A percentile compares a stretch with the other conserved stretches of the same genome.
Conservation (phyloP, 2,113 vertebrate genomes). For the Melanostigma gelatinosum region DNA sequence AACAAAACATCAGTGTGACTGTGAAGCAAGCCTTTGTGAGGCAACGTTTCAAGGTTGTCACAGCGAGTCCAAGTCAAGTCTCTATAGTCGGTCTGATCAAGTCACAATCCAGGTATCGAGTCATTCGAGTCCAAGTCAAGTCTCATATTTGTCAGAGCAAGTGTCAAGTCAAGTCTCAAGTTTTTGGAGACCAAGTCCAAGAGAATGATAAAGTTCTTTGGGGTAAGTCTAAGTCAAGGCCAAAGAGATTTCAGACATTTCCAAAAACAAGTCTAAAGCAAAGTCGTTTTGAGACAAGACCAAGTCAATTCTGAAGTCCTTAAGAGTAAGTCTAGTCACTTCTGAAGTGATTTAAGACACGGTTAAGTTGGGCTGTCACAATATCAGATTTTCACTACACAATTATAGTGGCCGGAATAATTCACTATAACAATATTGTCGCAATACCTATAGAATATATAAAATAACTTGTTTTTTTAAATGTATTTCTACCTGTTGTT, state of each 20-base stretch:
- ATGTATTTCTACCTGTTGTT: neutral
- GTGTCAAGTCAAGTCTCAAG: neutral
- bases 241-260: neutral
- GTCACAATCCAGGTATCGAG: neutral
- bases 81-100: neutral
- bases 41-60: neutral
- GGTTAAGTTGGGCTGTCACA: too few species aligned
- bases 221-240: neutral
- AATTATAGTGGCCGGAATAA: too few species aligned
- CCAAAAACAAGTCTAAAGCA: neutral
- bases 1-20: conserved; percentile 9
- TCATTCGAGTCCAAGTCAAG: neutral
- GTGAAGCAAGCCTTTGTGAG: conserved; percentile 1
- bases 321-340: neutral
- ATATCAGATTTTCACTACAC: too few species aligned
- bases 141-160: neutral
- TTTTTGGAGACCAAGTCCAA: neutral
- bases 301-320: neutral
- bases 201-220: neutral
- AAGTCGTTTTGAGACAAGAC: too few species aligned
- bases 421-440: neutral
- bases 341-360: neutral
- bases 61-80: neutral
- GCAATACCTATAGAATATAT: neutral
- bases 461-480: too few species aligned